Base-by-base conservation (phyloP, 23 tunicate genomes). In the Diplosoma virens region DNA sequence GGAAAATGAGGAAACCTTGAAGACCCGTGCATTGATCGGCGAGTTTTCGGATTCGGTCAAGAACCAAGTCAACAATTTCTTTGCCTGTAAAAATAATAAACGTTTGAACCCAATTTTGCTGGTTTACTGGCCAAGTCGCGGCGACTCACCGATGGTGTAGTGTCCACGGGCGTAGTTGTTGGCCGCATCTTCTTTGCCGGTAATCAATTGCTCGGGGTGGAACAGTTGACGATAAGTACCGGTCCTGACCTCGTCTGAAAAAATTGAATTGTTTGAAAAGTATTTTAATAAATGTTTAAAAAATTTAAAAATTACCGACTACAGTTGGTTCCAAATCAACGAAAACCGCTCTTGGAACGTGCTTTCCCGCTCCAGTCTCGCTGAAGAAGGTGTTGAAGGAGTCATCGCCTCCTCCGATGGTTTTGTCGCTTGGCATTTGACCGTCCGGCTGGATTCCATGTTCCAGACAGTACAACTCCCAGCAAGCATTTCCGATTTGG, bases 1-100 rank as follows among this genome's bases (percentile, higher is more conserved):
- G 98, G 89, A 93, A 93, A 76, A 93, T 84, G n/a, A 93, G 94
- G 86, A 93, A 93, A 0, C 98, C 98, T 73, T 93, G 98, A 20
- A 93, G 94, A 17, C 98, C 98, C 30, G 98, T 93, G 67, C 98
- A 93, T 75, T 93, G 93, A 72, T 93, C 98, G 16, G 98, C 93
- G 27, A 93, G 86, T 47, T 93, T 93, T 32, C 98, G 87, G 78
- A 93, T 87, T 37, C 98, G 77, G 79, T 93, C 98, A 28, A 87
- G 86, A 26, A 87, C 98, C 22, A 86, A 82, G 75, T 93, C 98
- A 54, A 93, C 90, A 58, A 79, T 79, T 79, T 93, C 98, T 56
- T 93, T 93, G 58, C 96, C 96, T 87, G 31, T 20, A 73, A 65
- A 29, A 65, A 24, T 7, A 24, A 5, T 5, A 11, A 65, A 25